phyloP scores from a whole-genome alignment of 2,113 vertebrate species.

The Malaclemys terrapin region DNA sequence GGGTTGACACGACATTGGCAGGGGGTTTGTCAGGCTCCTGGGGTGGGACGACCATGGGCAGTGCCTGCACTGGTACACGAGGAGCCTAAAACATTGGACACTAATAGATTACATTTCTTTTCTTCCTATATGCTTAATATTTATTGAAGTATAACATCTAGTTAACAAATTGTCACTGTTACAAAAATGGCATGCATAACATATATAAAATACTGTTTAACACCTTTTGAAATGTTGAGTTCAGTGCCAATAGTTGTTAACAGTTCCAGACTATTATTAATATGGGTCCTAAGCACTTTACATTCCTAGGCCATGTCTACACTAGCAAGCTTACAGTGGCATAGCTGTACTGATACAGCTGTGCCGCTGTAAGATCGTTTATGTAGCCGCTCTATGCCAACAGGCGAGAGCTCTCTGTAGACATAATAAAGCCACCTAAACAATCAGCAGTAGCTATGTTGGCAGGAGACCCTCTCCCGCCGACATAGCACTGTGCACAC shows the following conservation, averaged over 20 bases:
- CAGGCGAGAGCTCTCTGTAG: no score
- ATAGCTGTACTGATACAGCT: no score
- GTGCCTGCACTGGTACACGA: constrained; percentile 98
- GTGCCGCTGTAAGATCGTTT: no score
- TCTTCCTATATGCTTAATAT: neutral
- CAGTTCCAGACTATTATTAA: neutral
- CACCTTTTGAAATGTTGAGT: accelerated
- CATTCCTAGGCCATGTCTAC: neutral
- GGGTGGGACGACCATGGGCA: constrained; percentile 98
- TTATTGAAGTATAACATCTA: no score
- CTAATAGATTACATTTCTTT: constrained; percentile 59
- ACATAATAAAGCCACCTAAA: no score
- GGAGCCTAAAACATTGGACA: constrained; percentile 88
- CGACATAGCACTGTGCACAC: no score
- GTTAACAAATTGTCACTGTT: constrained; percentile 11
- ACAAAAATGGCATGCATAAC: constrained; percentile 12
- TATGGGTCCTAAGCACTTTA: accelerated
- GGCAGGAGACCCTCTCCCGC: no score
- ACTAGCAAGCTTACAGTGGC: no score
- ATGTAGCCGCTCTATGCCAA: no score
- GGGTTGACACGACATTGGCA: constrained; percentile 91
- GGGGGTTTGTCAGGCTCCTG: constrained; percentile 98
- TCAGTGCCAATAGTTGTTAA: neutral
- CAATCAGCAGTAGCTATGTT: no score
- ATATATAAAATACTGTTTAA: neutral